These are phyloP conservation scores for Drosophila setifemur DNA, from an alignment of 1,140 invertebrate species.

Conservation along the genomic window DNA sequence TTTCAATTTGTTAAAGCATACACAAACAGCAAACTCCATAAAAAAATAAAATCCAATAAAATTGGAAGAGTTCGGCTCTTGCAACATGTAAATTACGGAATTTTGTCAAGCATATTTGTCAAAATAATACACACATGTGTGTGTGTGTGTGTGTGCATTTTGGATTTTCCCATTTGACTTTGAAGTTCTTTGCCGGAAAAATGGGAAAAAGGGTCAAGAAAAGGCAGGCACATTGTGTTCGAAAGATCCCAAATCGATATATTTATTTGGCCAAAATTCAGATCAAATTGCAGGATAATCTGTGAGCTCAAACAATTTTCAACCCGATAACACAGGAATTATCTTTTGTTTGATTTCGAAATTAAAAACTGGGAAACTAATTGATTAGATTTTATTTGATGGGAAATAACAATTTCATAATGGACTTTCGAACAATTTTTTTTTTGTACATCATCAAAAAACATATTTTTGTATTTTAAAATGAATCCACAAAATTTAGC, in stretches of 20 bases:
- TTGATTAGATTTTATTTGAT: not conserved
- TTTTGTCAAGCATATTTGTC: conserved; percentile 36
- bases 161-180: conserved; percentile 10
- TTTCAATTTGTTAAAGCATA: conserved; percentile 61
- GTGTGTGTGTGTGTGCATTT: conserved; percentile 3
- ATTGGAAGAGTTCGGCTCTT: not conserved
- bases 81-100: conserved; percentile 24
- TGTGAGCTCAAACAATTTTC: not conserved
- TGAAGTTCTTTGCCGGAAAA: not conserved
- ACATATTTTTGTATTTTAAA: too few species aligned
- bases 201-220: not conserved
- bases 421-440: not conserved
- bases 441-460: too few species aligned
- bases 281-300: conserved; percentile 17
- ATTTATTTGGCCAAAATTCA: conserved; percentile 6
- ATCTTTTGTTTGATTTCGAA: not conserved
- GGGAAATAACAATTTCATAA: not conserved
- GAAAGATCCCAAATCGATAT: conserved; percentile 1
- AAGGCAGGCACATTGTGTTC: too few species aligned
- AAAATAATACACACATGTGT: conserved; percentile 15
- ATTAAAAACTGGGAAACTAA: not conserved
- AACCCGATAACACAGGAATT: not conserved
- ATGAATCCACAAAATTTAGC: not conserved
- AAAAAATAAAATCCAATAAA: conserved; percentile 11
- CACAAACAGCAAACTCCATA: conserved; percentile 1